Base-by-base conservation (phyloP, 1,140 invertebrate species). In the Ceratina calcarata region DNA sequence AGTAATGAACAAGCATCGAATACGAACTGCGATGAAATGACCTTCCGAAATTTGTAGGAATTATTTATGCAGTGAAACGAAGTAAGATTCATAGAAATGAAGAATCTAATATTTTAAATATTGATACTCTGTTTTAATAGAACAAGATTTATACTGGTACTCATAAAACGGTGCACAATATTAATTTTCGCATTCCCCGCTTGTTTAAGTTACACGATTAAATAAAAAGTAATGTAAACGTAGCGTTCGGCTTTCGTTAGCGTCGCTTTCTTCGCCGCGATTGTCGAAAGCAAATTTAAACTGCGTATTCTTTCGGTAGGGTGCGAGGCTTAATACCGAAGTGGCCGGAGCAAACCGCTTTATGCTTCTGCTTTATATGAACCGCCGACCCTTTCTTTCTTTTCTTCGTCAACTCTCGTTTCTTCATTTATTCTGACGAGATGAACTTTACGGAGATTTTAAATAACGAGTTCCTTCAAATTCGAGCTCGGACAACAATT, bases 381-480 rank as follows among this genome's bases (percentile, higher is more conserved):
- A 76, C 84, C 86, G 77, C 80, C 84, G 37, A 45, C 80, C 85
- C 80, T 79, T 85, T 67, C 71, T 85, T 78, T 18, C 55, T 65
- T 73, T 77, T 71, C 64, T 20, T 79, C 83, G 83, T 80, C 80
- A 86, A 62, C 78, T 69, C 80, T 88, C 81, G 84, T 83, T 89
- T 88, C 88, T 90, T 90, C 88, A 89, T 89, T 89, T 85, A 89
- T 89, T 84, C 82, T 75, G 60, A 60, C 75, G 72, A 80, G 88
- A 90, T 87, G 86, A 88, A 89, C 85, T 89, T 89, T 85, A 86
- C 86, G 83, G 84, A 88, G 87, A 88, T 89, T 90, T 90, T 90
- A 89, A 89, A 86, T 81, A 86, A 66, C 53, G 73, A 66, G 76
- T 81, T 81, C 68, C 84, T 78, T 68, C 66, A 65, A 82, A 72